Evolutionary conservation across 2,888 invertebrate genomes (phyloP).

Genomic region (Drosophila paramelanica): DNA sequence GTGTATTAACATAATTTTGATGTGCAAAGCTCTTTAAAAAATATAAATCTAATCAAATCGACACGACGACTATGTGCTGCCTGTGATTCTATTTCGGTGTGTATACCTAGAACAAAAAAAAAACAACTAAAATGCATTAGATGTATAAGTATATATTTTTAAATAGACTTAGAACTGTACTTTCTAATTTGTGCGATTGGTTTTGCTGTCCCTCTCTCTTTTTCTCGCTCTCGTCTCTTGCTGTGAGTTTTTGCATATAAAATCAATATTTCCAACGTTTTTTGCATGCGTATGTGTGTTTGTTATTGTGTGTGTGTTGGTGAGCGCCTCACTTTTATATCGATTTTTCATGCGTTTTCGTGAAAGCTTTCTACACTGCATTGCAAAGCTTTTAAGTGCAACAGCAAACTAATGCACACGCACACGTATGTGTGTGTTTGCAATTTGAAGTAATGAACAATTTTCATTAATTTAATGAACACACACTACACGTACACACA

Average conservation of each 20-base stretch:
- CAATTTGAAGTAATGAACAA: conserved; percentile 61
- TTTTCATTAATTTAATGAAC: conserved; percentile 63
- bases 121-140: conserved; percentile 54
- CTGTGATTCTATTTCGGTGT: conserved; percentile 81
- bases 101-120: conserved; percentile 46
- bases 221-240: conserved; percentile 28
- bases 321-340: conserved; percentile 65
- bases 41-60: conserved; percentile 72
- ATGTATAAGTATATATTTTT: conserved; percentile 43
- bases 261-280: conserved; percentile 73
- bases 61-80: conserved; percentile 79
- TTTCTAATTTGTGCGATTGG: conserved; percentile 68
- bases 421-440: conserved; percentile 20
- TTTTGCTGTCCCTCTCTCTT: conserved; percentile 42
- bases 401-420: conserved; percentile 18
- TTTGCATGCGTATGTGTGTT: conserved; percentile 19
- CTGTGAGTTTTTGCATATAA: conserved; percentile 68
- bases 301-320: conserved; percentile 22
- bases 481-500: conserved; percentile 37
- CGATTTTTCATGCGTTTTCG: conserved; percentile 69
- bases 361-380: conserved; percentile 62
- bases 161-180: conserved; percentile 71
- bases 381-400: conserved; percentile 61
- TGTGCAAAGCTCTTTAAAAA: conserved; percentile 63
- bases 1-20: conserved; percentile 62